phyloP scores from a whole-genome alignment of 2,888 invertebrate species.

The Fragum fragum region DNA sequence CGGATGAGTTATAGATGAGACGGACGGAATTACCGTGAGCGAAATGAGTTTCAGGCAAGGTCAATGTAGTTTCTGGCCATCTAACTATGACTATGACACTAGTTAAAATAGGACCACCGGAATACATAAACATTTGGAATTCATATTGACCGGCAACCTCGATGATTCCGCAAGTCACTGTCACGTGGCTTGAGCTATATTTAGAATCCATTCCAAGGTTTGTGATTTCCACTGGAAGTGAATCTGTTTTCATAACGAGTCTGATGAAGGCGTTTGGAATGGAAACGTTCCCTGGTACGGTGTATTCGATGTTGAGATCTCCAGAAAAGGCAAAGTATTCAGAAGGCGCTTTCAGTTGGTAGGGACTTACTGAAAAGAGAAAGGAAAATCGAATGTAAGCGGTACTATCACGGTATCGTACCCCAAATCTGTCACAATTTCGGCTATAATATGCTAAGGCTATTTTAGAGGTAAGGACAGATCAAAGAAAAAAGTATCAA shows the following conservation, averaged over 20 bases:
- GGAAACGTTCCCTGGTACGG: constrained; percentile 76
- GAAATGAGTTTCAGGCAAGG: constrained; percentile 71
- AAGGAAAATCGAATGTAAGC: no score
- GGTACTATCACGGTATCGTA: no score
- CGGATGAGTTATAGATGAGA: constrained; percentile 71
- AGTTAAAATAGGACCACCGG: constrained; percentile 74
- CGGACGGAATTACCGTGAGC: constrained; percentile 77
- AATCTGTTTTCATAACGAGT: constrained; percentile 63
- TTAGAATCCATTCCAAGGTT: constrained; percentile 71
- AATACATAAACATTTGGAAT: constrained; percentile 77
- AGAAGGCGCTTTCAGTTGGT: constrained; percentile 72
- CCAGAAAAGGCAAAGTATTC: constrained; percentile 81
- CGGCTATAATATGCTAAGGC: no score
- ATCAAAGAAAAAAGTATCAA: no score
- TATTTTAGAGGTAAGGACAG: no score
- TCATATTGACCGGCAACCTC: constrained; percentile 80
- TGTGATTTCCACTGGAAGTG: constrained; percentile 72
- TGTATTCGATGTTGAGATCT: constrained; percentile 77
- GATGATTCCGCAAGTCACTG: constrained; percentile 80
- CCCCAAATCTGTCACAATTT: no score
- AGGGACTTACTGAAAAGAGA: constrained; percentile 72
- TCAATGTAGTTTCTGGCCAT: constrained; percentile 77
- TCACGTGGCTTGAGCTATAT: constrained; percentile 69
- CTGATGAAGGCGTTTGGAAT: constrained; percentile 79
- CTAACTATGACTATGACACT: constrained; percentile 70